Percentiles rank a stretch among this genome's conserved stretches.
phyloP scores from a whole-genome alignment of 2,888 invertebrate species.

The Coelogynopora nodosa region DNA sequence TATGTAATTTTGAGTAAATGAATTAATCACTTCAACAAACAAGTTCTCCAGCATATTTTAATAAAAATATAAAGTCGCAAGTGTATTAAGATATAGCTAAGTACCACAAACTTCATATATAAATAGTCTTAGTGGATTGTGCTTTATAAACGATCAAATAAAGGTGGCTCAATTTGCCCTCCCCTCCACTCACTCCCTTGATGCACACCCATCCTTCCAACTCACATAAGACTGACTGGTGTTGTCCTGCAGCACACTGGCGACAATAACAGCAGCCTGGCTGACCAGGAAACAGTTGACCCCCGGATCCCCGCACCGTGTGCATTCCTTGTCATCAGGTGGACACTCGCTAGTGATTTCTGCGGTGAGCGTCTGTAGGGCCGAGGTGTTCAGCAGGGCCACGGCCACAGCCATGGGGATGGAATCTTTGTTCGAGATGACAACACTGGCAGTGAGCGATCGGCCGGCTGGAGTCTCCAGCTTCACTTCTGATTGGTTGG shows the following conservation, averaged over 20 bases:
- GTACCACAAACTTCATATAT: too few relatives aligned
- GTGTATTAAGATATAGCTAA: too few relatives aligned
- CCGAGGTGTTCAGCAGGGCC: neutral
- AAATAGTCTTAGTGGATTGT: too few relatives aligned
- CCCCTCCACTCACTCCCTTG: too few relatives aligned
- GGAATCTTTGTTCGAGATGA: neutral
- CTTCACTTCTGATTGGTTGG: slow-evolving; percentile 10
- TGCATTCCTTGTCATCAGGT: neutral
- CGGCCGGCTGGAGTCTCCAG: neutral
- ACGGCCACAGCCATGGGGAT: neutral
- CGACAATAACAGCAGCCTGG: neutral
- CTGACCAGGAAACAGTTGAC: neutral
- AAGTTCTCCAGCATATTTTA: too few relatives aligned
- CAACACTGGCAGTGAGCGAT: neutral
- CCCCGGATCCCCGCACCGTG: neutral
- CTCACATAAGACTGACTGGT: neutral
- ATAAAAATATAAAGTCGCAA: too few relatives aligned
- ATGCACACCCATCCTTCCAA: too few relatives aligned
- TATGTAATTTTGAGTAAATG: too few relatives aligned
- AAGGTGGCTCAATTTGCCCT: too few relatives aligned
- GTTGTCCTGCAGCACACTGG: neutral
- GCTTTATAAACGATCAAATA: too few relatives aligned
- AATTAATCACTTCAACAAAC: too few relatives aligned
- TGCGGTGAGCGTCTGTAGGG: neutral
- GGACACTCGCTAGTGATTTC: neutral